These are phyloP conservation scores for Callospermophilus lateralis DNA, from an alignment of 2,113 vertebrate species.

Conservation along the genomic window DNA sequence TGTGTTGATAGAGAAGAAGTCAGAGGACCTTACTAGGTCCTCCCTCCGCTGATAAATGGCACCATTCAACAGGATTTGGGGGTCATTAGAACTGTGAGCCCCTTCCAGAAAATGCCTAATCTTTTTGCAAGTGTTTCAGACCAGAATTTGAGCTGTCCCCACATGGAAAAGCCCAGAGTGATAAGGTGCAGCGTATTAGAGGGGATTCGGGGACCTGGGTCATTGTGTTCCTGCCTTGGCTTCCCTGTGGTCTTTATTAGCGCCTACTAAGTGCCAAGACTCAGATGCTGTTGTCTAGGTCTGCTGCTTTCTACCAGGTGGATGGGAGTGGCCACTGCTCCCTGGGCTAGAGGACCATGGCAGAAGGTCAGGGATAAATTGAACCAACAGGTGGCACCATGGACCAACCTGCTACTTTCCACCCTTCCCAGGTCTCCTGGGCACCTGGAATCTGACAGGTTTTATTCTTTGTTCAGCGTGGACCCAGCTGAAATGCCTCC, in stretches of 20 bases:
- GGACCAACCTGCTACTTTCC: neutral
- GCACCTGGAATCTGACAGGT: neutral
- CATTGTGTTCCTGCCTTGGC: neutral
- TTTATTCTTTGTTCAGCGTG: neutral
- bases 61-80: neutral
- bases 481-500: neutral
- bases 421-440: neutral
- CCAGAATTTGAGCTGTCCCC: neutral
- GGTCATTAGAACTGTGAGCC: neutral
- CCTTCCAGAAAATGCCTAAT: neutral
- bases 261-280: neutral
- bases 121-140: constrained; percentile 13
- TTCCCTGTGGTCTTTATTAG: neutral
- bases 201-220: neutral
- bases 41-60: neutral
- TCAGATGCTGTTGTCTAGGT: neutral
- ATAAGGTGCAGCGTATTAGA: neutral
- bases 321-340: neutral
- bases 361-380: neutral
- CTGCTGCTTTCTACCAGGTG: neutral
- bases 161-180: neutral
- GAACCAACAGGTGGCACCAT: neutral
- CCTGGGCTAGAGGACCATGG: neutral
- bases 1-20: neutral
- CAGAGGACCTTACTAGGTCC: neutral